Conservation (phyloP, 2,888 invertebrate genomes). For the Cactoblastis cactorum region DNA sequence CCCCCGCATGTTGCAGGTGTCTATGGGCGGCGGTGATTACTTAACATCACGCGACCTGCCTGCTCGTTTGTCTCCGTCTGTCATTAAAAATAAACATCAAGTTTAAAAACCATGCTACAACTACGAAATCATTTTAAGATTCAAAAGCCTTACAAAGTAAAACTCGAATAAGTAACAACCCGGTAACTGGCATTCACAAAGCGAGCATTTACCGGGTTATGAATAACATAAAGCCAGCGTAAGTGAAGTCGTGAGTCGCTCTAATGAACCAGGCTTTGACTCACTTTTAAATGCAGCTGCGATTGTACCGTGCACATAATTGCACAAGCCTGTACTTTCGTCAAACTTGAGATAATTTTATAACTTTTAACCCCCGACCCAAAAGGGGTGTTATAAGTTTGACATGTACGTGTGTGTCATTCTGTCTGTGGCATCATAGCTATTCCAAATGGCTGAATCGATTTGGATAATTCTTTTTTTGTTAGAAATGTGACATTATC, state of each 20-base stretch:
- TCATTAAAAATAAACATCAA: background rate
- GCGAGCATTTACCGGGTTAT: slow-evolving; percentile 6
- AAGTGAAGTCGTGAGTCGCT: background rate
- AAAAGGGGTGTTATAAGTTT: no score
- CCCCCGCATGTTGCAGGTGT: no score
- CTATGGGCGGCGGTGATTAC: no score
- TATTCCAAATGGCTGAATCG: no score
- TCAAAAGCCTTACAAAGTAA: background rate
- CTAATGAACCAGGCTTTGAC: slow-evolving; percentile 3
- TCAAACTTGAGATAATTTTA: background rate
- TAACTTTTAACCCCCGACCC: no score
- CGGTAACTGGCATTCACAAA: slow-evolving; percentile 8
- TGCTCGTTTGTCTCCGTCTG: no score
- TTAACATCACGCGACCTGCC: no score
- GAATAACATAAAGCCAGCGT: slow-evolving; percentile 5
- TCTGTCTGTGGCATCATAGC: no score
- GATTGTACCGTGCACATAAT: background rate
- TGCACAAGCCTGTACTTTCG: background rate
- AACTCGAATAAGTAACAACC: background rate
- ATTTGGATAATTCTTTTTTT: no score
- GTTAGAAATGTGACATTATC: no score
- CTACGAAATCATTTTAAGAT: background rate
- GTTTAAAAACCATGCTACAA: background rate
- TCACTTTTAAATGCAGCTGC: background rate
- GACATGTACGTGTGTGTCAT: no score